Conservation (phyloP, 1,140 invertebrate genomes). For the Drosophila pandora region DNA sequence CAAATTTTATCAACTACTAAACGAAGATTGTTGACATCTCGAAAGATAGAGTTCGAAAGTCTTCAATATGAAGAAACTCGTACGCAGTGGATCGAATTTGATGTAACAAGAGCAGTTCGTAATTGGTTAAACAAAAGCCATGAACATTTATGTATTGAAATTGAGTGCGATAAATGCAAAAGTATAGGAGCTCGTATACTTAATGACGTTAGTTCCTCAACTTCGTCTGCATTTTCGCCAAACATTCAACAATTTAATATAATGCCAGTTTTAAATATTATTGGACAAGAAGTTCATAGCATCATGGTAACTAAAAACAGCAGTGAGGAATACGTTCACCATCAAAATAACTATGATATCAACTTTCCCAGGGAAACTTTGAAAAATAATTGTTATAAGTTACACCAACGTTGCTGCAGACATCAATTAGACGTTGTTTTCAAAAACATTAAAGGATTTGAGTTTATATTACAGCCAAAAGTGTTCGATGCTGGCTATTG, state of each 20-base stretch:
- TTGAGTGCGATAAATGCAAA: conserved; percentile 84
- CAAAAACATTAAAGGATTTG: conserved; percentile 88
- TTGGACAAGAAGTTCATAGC: conserved; percentile 68
- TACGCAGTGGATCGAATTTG: conserved; percentile 85
- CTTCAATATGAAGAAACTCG: conserved; percentile 45
- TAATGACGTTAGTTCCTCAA: conserved; percentile 59
- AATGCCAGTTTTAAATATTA: conserved; percentile 84
- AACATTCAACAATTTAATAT: conserved; percentile 45
- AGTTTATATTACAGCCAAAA: conserved; percentile 89
- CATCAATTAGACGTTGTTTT: conserved; percentile 88
- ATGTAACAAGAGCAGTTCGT: conserved; percentile 85
- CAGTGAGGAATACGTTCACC: conserved; percentile 37
- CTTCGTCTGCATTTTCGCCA: neutral
- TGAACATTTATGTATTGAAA: conserved; percentile 84
- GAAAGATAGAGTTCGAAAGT: conserved; percentile 55
- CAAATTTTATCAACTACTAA: conserved; percentile 57
- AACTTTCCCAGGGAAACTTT: conserved; percentile 74
- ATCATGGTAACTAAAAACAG: conserved; percentile 28
- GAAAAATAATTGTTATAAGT: conserved; percentile 84
- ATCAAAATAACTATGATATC: conserved; percentile 16
- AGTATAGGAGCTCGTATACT: conserved; percentile 72
- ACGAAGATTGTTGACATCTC: conserved; percentile 51
- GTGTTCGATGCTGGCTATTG: conserved; percentile 90
- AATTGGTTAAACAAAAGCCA: conserved; percentile 84
- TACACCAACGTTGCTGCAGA: conserved; percentile 87